Evolutionary conservation across 2,797 vertebrate genomes (phyloP).

Genomic region (Menidia menidia): DNA sequence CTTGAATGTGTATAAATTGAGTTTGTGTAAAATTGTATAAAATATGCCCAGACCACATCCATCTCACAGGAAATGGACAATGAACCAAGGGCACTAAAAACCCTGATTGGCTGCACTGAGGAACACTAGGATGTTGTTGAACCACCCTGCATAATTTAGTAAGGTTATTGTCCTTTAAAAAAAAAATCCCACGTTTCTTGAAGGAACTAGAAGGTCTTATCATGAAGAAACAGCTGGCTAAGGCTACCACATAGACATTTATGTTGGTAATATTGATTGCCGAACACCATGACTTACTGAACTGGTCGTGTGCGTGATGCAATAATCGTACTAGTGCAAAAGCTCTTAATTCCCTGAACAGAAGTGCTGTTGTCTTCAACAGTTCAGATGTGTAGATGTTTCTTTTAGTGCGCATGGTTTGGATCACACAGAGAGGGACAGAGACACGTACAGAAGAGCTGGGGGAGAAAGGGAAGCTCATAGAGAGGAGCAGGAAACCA

Average conservation of each 20-base stretch:
- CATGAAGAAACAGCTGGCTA: background rate
- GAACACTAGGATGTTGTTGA: too few species aligned
- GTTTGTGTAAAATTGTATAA: too few species aligned
- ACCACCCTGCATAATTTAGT: too few species aligned
- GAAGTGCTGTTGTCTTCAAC: constrained; percentile 14
- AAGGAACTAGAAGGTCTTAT: background rate
- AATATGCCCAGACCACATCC: too few species aligned
- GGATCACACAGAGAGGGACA: constrained; percentile 21
- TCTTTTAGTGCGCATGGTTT: constrained; percentile 16
- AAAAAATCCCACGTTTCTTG: background rate
- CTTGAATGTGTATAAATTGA: too few species aligned
- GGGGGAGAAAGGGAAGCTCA: constrained; percentile 25
- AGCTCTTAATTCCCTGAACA: constrained; percentile 4
- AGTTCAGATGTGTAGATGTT: constrained; percentile 8
- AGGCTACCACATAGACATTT: too few species aligned
- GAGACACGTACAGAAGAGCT: constrained; percentile 9
- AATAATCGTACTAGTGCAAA: constrained; percentile 8
- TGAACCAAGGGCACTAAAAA: too few species aligned
- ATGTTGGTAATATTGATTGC: too few species aligned
- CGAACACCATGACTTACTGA: too few species aligned
- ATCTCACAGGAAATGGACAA: too few species aligned
- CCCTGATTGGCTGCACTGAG: too few species aligned
- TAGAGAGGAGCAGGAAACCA: constrained; percentile 68
- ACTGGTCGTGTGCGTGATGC: background rate
- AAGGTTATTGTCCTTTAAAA: background rate